A percentile compares a stretch with the other conserved stretches of the same genome.
phyloP scores from a whole-genome alignment of 2,888 invertebrate species.

The Dicycla oo region DNA sequence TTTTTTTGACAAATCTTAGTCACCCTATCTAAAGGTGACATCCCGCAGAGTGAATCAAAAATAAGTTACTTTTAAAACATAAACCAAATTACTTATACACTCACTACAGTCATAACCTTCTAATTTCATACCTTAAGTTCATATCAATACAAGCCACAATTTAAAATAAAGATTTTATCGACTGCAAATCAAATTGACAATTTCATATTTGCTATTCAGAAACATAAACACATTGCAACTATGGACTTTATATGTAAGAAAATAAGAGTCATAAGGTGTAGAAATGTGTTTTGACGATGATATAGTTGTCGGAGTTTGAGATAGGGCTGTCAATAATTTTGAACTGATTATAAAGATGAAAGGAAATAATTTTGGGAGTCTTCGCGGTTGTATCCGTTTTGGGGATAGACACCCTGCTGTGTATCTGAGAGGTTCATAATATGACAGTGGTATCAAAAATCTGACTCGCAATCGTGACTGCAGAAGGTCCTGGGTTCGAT shows the following conservation, averaged over 20 bases:
- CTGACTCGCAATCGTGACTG: neutral
- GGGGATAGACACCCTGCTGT: constrained; percentile 27
- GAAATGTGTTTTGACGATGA: neutral
- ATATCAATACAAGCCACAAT: constrained; percentile 4
- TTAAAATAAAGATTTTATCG: neutral
- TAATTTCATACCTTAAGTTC: neutral
- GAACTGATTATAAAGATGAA: constrained; percentile 65
- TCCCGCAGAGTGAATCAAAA: constrained; percentile 67
- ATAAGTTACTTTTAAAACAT: constrained; percentile 56
- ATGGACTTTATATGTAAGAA: accelerated
- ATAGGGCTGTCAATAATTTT: constrained; percentile 62
- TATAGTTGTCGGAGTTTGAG: constrained; percentile 23
- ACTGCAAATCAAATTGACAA: constrained; percentile 29
- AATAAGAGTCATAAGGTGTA: constrained; percentile 7
- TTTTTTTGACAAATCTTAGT: neutral
- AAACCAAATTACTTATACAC: constrained; percentile 35
- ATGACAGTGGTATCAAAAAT: constrained; percentile 17
- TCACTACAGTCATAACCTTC: neutral
- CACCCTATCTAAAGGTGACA: constrained; percentile 48
- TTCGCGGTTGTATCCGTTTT: constrained; percentile 45
- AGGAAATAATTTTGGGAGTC: constrained; percentile 49
- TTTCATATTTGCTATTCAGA: neutral
- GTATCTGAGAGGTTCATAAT: constrained; percentile 13
- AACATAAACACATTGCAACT: neutral
- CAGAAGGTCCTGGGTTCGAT: too few relatives aligned